Evolutionary conservation across 2,113 vertebrate species (phyloP).

Genomic region (Leucopsar rothschildi): DNA sequence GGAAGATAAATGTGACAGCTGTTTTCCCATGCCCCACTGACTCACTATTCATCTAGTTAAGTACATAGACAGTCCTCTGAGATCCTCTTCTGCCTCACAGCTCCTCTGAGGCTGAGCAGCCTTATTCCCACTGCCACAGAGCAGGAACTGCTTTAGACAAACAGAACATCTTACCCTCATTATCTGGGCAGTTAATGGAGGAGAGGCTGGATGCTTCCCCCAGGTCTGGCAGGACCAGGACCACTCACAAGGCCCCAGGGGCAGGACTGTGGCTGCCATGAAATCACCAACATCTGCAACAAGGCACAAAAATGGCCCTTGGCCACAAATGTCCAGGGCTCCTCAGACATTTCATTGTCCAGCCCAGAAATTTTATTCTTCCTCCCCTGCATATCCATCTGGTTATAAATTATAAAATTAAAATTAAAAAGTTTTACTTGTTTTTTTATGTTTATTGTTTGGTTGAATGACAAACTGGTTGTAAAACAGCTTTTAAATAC

Average conservation of each 20-base stretch:
- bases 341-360: not conserved
- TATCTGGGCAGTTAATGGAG: not conserved
- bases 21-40: not conserved
- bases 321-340: rapidly evolving
- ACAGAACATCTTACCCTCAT: not conserved
- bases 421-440: not conserved
- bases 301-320: not conserved
- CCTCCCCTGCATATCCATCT: not conserved
- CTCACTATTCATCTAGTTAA: not conserved
- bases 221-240: not conserved
- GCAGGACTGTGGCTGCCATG: not conserved
- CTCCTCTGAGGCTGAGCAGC: not conserved
- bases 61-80: not conserved
- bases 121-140: not conserved
- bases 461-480: not conserved
- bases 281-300: not conserved
- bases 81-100: not conserved
- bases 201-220: not conserved
- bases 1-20: conserved; percentile 8
- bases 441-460: not conserved
- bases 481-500: not conserved
- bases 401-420: not conserved
- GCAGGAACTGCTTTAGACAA: not conserved
- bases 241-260: not conserved
- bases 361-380: not conserved